These are phyloP conservation scores for Stictonetta naevosa DNA, from an alignment of 2,113 vertebrate genomes.

Conservation along the genomic window DNA sequence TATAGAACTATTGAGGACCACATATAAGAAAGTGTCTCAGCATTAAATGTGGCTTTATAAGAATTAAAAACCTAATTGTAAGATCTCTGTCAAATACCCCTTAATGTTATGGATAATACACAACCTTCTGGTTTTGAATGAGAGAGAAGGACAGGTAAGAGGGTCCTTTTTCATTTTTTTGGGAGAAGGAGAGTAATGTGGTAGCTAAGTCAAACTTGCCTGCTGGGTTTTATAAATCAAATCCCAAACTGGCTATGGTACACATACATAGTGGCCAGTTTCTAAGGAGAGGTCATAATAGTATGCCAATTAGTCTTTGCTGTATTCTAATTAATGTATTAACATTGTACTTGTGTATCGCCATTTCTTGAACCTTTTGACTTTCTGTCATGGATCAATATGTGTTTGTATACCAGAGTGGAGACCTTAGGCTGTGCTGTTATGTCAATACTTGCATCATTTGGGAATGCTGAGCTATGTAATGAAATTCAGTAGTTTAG, in stretches of 20 bases:
- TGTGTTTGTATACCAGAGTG: not conserved
- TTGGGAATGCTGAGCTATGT: not conserved
- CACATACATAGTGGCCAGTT: not conserved
- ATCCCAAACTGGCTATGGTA: not conserved
- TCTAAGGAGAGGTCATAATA: not conserved
- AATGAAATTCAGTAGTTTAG: not conserved
- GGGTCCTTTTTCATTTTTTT: too few relatives aligned
- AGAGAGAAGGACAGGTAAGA: not conserved
- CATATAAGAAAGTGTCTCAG: not conserved
- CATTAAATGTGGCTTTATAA: not conserved
- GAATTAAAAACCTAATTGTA: not conserved
- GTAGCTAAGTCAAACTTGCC: not conserved
- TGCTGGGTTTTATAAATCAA: not conserved
- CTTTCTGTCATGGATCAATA: not conserved
- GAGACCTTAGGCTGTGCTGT: not conserved
- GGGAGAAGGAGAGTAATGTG: too few relatives aligned
- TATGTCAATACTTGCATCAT: not conserved
- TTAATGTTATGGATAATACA: not conserved
- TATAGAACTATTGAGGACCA: not conserved
- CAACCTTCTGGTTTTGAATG: not conserved
- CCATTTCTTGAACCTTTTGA: not conserved
- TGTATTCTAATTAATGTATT: not conserved
- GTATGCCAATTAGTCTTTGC: not conserved
- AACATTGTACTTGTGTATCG: not conserved
- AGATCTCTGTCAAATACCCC: not conserved